phyloP scores from a whole-genome alignment of 2,888 invertebrate species.

The Tipula helvola region DNA sequence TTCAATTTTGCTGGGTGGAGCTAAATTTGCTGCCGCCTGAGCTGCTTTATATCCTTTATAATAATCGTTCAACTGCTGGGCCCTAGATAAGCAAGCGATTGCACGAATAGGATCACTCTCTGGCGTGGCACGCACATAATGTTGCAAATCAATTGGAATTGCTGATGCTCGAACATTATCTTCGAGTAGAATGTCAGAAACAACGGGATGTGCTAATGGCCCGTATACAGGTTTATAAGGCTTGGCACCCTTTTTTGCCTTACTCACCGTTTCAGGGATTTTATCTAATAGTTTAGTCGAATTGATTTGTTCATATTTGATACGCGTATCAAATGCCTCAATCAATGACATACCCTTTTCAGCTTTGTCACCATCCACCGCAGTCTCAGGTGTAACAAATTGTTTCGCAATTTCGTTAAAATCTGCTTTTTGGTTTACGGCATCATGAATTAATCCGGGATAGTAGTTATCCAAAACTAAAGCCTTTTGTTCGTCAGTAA shows the following conservation, averaged over 20 bases:
- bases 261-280: background rate
- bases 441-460: background rate
- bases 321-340: background rate
- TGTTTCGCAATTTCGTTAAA: background rate
- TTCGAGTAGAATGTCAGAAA: background rate
- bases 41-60: background rate
- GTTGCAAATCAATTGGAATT: background rate
- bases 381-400: background rate
- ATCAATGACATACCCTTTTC: background rate
- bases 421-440: background rate
- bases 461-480: background rate
- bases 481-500: background rate
- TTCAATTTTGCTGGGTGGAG: background rate
- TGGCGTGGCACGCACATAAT: background rate
- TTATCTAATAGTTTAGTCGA: background rate
- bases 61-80: background rate
- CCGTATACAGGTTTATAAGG: background rate
- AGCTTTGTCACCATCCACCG: background rate
- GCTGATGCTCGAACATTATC: background rate
- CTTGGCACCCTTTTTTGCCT: background rate
- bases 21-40: background rate
- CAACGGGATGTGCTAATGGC: background rate
- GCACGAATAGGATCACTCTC: background rate
- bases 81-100: background rate
- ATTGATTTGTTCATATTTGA: background rate